A percentile compares a stretch with the other conserved stretches of the same genome.
These are phyloP conservation scores for Gymnothorax reevesii DNA, from an alignment of 2,797 vertebrate species.

Conservation along the genomic window DNA sequence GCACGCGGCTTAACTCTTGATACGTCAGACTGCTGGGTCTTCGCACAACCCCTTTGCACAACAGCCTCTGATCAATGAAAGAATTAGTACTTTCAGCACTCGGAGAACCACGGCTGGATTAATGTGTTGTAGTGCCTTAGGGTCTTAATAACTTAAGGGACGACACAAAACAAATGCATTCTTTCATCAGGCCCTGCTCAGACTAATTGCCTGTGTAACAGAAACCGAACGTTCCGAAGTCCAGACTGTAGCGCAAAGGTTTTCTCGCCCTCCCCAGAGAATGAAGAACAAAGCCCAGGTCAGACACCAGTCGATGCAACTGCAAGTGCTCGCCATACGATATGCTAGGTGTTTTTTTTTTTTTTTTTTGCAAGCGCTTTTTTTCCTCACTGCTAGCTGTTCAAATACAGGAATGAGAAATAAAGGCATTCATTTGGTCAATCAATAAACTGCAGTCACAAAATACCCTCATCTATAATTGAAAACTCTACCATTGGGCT, in stretches of 20 bases:
- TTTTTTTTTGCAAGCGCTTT: neutral
- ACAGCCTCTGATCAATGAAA: conserved; percentile 46
- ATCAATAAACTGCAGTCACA: conserved; percentile 41
- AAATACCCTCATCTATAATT: conserved; percentile 50
- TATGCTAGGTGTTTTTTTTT: conserved; percentile 23
- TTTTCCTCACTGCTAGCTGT: neutral
- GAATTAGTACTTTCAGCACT: conserved; percentile 39
- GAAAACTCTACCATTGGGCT: conserved; percentile 37
- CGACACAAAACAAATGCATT: conserved; percentile 45
- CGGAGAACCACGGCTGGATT: conserved; percentile 43
- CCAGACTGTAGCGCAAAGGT: conserved; percentile 37
- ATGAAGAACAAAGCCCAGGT: conserved; percentile 41
- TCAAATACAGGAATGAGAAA: conserved; percentile 28
- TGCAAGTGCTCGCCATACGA: conserved; percentile 36
- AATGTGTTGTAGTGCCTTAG: conserved; percentile 44
- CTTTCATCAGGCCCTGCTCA: conserved; percentile 51
- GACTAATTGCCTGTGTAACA: conserved; percentile 59
- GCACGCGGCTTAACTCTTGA: no score
- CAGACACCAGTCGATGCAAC: conserved; percentile 39
- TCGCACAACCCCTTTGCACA: conserved; percentile 35
- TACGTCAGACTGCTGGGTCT: conserved; percentile 1
- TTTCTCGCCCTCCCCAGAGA: conserved; percentile 39
- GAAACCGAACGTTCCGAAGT: conserved; percentile 45
- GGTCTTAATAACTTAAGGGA: conserved; percentile 22
- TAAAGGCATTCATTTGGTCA: conserved; percentile 34